Evolutionary conservation across 1,140 invertebrate genomes (phyloP), one percentile per base, ranked within the genome.

Genomic region (Drosophila triauraria): DNA sequence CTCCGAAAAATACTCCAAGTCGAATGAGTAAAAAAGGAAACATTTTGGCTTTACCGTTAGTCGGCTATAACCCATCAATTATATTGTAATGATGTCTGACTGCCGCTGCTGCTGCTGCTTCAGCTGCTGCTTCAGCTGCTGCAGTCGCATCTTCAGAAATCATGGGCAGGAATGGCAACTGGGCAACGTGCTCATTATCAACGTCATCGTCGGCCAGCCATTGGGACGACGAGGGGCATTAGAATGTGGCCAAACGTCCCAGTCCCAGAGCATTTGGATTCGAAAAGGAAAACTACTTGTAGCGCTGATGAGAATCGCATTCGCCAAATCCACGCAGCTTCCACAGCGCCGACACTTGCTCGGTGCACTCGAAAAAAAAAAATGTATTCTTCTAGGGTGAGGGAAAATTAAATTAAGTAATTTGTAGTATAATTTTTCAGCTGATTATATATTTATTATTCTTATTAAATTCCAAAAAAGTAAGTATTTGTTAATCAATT

Each of bases 71-170:
- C 81, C 85, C 85, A 90, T 90, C 85, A 90, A 90, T 90, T 90
- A 90, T 90, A 90, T 91, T 90, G 85, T 91, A 90, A 90, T 85
- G 85, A 90, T 90, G 85, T 90, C 84, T 85, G 85, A 80, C 70
- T 72, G 72, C 54, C 38, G 27, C 27, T 30, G 58, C 57, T 57
- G 12, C 54, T 62, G 58, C n/a, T n/a, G n/a, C n/a, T n/a, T n/a
- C n/a, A n/a, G n/a, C 27, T 30, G 58, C 32, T 38, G 77, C 77
- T 50, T 50, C 50, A 51, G 67, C 60, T 51, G 70, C 70, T 53
- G 79, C 68, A 75, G 76, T 63, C 62, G 77, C 83, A 90, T 88
- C 85, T 90, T 82, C 67, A 67, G 71, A 85, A 85, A 88, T 85
- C 85, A 78, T 90, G 72, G 46, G 80, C 70, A 57, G 59, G 62